Evolutionary conservation across 2,888 invertebrate species (phyloP).

Genomic region (Xestia c-nigrum): DNA sequence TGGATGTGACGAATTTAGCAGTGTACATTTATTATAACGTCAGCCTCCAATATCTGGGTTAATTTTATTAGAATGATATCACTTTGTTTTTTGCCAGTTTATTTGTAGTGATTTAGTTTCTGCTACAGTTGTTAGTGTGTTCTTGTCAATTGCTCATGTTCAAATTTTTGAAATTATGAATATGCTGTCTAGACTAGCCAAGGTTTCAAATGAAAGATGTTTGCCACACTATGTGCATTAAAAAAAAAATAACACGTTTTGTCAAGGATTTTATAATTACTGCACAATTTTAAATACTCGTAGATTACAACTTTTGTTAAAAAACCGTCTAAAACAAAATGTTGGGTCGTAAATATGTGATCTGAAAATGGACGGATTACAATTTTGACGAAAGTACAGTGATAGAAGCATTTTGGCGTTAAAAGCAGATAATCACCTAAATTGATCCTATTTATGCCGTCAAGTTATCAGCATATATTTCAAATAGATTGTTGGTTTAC

Average conservation of each 20-base stretch:
- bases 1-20: conserved; percentile 45
- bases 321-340: neutral
- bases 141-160: neutral
- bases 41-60: conserved; percentile 35
- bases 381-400: conserved; percentile 1
- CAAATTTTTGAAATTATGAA: neutral
- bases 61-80: conserved; percentile 48
- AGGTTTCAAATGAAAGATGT: neutral
- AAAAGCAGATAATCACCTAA: neutral
- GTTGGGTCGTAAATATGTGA: neutral
- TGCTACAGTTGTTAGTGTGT: conserved; percentile 1
- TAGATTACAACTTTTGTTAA: neutral
- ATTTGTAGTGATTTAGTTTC: conserved; percentile 12
- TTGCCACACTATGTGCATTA: neutral
- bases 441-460: neutral
- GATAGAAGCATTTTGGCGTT: neutral
- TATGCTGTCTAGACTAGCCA: neutral
- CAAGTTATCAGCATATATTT: neutral
- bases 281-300: neutral
- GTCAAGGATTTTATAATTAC: neutral
- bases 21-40: conserved; percentile 44
- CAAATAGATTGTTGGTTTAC: neutral
- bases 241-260: too few species aligned
- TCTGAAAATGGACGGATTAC: neutral
- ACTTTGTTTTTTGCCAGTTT: conserved; percentile 8